Percentiles rank a stretch among this genome's conserved stretches.
These are phyloP conservation scores for Eulimnadia texana DNA, from an alignment of 1,140 invertebrate species.

Conservation along the genomic window DNA sequence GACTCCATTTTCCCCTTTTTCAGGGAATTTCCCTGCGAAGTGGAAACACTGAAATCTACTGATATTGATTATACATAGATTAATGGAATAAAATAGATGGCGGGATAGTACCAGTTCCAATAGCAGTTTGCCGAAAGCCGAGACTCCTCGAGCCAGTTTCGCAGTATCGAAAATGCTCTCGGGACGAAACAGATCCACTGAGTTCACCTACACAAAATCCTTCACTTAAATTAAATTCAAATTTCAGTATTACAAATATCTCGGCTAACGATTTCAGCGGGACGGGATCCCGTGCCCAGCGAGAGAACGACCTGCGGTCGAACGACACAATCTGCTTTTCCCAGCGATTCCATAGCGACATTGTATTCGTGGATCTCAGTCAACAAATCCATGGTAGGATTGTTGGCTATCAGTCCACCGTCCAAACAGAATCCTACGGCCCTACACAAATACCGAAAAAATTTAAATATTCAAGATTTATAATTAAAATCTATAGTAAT, in stretches of 20 bases:
- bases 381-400: constrained; percentile 84
- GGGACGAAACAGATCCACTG: constrained; percentile 70
- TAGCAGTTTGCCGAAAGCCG: constrained; percentile 51
- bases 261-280: constrained; percentile 42
- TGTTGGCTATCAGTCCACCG: constrained; percentile 93
- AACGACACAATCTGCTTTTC: constrained; percentile 37
- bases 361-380: constrained; percentile 88
- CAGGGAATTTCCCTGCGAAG: too few relatives aligned
- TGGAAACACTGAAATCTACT: too few relatives aligned
- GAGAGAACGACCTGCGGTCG: constrained; percentile 49
- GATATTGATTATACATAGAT: too few relatives aligned
- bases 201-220: too few relatives aligned
- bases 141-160: constrained; percentile 56
- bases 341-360: constrained; percentile 48
- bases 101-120: constrained; percentile 72
- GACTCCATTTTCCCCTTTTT: too few relatives aligned
- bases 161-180: constrained; percentile 67
- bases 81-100: too few relatives aligned
- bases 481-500: too few relatives aligned
- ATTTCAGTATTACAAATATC: too few relatives aligned
- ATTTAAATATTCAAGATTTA: too few relatives aligned
- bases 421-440: constrained; percentile 71
- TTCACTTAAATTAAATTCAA: too few relatives aligned
- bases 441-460: constrained; percentile 31
- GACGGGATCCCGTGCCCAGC: constrained; percentile 56